phyloP scores from a whole-genome alignment of 2,888 invertebrate genomes.

The Teleogryllus oceanicus region DNA sequence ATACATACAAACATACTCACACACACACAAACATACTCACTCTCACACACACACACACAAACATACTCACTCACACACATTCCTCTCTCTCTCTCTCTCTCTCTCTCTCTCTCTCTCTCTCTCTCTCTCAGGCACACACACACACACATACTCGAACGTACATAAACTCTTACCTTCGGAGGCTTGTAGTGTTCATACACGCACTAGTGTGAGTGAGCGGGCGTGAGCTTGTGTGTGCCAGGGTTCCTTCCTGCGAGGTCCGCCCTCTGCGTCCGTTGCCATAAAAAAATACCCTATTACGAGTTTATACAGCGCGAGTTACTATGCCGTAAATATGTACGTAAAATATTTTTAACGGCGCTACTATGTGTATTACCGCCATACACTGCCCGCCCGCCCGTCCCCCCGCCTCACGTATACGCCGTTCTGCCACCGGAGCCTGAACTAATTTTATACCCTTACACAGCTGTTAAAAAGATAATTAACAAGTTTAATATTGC shows the following conservation, averaged over 20 bases:
- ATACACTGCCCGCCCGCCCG: not conserved
- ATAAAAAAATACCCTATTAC: constrained; percentile 36
- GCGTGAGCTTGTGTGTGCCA: not conserved
- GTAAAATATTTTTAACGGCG: constrained; percentile 35
- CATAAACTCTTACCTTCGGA: no score
- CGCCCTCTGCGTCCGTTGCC: constrained; percentile 30
- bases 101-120: no score
- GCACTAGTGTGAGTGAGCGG: not conserved
- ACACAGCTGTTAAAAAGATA: constrained; percentile 29
- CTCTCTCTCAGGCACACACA: no score
- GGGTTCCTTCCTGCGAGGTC: not conserved
- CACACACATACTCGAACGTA: no score
- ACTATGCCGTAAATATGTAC: constrained; percentile 41
- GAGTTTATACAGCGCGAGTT: constrained; percentile 36
- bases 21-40: no score
- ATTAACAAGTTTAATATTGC: constrained; percentile 26
- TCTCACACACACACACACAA: fast-evolving
- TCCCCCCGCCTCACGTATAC: not conserved
- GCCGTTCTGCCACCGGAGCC: not conserved
- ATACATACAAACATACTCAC: no score
- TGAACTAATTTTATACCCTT: constrained; percentile 9
- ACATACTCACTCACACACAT: no score
- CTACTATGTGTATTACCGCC: not conserved
- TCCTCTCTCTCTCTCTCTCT: no score
- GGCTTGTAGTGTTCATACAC: no score